Evolutionary conservation across 1,140 invertebrate genomes (phyloP), one percentile per base, ranked within the genome.

Genomic region (Meloidogyne exigua): DNA sequence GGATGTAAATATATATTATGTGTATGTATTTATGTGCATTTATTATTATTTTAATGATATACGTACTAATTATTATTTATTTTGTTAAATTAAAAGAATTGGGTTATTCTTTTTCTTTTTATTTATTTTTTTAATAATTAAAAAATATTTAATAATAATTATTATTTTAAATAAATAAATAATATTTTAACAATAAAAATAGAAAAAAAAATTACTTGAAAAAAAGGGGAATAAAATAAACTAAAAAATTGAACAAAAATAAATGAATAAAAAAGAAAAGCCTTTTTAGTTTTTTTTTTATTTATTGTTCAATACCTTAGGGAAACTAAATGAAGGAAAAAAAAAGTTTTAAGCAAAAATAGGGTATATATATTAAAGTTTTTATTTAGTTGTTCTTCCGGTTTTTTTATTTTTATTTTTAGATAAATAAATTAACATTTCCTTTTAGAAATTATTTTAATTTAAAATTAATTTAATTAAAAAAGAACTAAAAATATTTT

Each of bases 381-480:
- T 26, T 32, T 26, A n/a, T n/a, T n/a, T n/a, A n/a, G n/a, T 25
- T 13, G 68, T 42, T 18, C 18, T 71, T 62, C 68, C 68, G 36
- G 23, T 57, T 26, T 25, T 21, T 44, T 42, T 12, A 11, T 11
- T 42, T 68, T 71, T 62, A 28, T 32, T 62, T 62, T 44, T 18
- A 28, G 69, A 71, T 49, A 71, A 39, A 25, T 42, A 23, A 32
- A 32, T 32, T 32, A 32, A 32, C 28, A 32, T 32, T 32, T 32
- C 28, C n/a, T n/a, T n/a, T n/a, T n/a, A n/a, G n/a, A n/a, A n/a
- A n/a, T n/a, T n/a, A n/a, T n/a, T n/a, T n/a, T n/a, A n/a, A n/a
- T 32, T 32, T 32, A 68, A 36, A 68, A 68, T 68, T 28, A 44
- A 68, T 42, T 68, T 68, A 68, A 42, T 36, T n/a, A n/a, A n/a